Base-by-base conservation (phyloP, 2,113 vertebrate genomes). In the Pterocles gutturalis region DNA sequence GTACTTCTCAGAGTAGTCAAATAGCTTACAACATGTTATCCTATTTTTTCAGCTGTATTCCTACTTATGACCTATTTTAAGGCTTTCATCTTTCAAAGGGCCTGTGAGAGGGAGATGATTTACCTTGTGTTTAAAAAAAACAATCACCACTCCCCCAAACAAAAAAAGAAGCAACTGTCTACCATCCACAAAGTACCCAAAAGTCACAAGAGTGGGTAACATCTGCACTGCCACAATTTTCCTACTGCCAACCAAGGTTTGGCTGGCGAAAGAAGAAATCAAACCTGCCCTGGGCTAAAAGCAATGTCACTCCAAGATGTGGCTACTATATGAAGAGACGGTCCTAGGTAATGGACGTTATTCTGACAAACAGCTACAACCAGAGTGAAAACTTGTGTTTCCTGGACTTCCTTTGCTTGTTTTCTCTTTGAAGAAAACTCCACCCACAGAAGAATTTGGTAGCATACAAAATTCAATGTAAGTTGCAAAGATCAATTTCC, bases 181-280 rank as follows among this genome's bases (percentile, higher is more conserved):
- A 41, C 41, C 41, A 41, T 26, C 1, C 3, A 10, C 0, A 0
- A 82, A 64, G 22, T 17, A 64, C 9, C 24, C 53, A 51, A 31
- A 58, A 0, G 5, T 43, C 19, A 75, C 57, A 34, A 43, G 24
- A 78, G 31, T 0, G 0, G 10, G 29, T 6, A 58, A 57, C 17
- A 75, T 5, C 46, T 16, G 19, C 36, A 62, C 7, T 48, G 34
- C 17, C 46, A 46, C 41, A 34, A n/a, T 22, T 82, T 46, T 20
- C 73, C 41, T 34, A 53, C 36, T n/a, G 15, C 22, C 17, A 62
- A 46, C 77, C 29, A 16, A 62, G 5, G 28, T 31, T 49, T 17
- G 46, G 43, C 16, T 2, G 2, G 29, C 8, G 33, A 77, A 87
- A 61, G 26, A 82, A 57, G 66, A 76, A 78, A 58, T 4, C n/a